phyloP scores from a whole-genome alignment of 1,140 invertebrate genomes.

The Doryteuthis pealeii region DNA sequence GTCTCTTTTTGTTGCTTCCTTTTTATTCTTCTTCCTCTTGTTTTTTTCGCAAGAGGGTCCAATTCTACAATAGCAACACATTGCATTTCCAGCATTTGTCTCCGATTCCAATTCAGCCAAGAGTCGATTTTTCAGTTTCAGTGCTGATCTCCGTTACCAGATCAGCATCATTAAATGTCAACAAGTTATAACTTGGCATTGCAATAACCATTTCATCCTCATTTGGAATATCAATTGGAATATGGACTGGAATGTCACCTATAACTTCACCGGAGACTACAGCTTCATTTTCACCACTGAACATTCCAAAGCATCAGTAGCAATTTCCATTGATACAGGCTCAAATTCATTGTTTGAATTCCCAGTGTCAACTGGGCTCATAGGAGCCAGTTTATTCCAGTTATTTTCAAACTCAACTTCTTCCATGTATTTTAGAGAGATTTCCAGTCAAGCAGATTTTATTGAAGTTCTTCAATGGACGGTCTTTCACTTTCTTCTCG shows the following conservation, averaged over 20 bases:
- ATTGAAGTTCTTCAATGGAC: constrained; percentile 36
- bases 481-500: constrained; percentile 29
- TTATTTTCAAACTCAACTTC: constrained; percentile 41
- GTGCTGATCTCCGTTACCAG: background rate
- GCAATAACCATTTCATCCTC: background rate
- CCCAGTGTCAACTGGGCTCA: constrained; percentile 18
- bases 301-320: constrained; percentile 15
- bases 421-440: constrained; percentile 13
- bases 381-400: constrained; percentile 24
- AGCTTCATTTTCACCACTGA: background rate
- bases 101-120: background rate
- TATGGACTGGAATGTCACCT: background rate
- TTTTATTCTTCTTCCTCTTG: background rate
- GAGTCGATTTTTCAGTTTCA: background rate
- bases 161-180: background rate
- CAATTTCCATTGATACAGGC: constrained; percentile 17
- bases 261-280: background rate
- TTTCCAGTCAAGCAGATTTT: constrained; percentile 33
- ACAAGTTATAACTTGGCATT: background rate
- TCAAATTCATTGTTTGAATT: constrained; percentile 27
- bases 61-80: background rate
- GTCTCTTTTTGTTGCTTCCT: constrained; percentile 18
- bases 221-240: background rate
- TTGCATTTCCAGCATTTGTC: background rate
- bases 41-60: too few relatives aligned